Base-by-base conservation (phyloP, 2,797 vertebrate species). In the Lates japonicus region DNA sequence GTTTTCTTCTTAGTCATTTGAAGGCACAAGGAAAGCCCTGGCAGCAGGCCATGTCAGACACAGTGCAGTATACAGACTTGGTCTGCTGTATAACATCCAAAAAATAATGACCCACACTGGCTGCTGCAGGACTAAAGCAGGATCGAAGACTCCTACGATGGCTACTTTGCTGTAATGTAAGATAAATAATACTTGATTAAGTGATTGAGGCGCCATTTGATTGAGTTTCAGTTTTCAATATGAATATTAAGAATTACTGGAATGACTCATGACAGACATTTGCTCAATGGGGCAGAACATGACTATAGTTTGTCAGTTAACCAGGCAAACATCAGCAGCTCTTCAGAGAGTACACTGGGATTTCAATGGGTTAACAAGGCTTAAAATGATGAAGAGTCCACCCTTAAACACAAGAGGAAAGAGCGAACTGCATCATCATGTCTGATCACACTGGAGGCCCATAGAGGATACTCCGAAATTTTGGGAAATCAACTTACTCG, bases 11-110 rank as follows among this genome's bases (percentile, higher is more conserved):
- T 48, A 66, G 55, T 82, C 80, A 59, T 88, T 71, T 80, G 63
- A 90, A 89, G 87, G 87, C 89, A 90, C 84, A 1, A 76, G 59
- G n/a, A 82, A 64, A 66, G 58, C 75, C 58, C 75, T 60, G 54
- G 64, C 77, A 73, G 64, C 55, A 37, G 25, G 70, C 67, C 68
- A 44, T 12, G 57, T 67, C 39, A 76, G 33, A 81, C 62, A 80
- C 49, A 49, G 54, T 22, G 64, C 19, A 42, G 42, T 42, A 16
- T 31, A 29, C 51, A 73, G 13, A 78, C 61, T 3, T 69, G 67
- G 74, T 80, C 58, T 48, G 61, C 68, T 49, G 69, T 54, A 13
- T n/a, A 52, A 73, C 58, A 65, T 60, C 31, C 46, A 59, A 49
- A 54, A 60, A 37, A 72, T 44, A 67, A 76, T 20, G 39, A 74